Percentiles rank a stretch among this genome's conserved stretches.
phyloP scores from a whole-genome alignment of 2,797 vertebrate genomes.

The Crenuchus spilurus region DNA sequence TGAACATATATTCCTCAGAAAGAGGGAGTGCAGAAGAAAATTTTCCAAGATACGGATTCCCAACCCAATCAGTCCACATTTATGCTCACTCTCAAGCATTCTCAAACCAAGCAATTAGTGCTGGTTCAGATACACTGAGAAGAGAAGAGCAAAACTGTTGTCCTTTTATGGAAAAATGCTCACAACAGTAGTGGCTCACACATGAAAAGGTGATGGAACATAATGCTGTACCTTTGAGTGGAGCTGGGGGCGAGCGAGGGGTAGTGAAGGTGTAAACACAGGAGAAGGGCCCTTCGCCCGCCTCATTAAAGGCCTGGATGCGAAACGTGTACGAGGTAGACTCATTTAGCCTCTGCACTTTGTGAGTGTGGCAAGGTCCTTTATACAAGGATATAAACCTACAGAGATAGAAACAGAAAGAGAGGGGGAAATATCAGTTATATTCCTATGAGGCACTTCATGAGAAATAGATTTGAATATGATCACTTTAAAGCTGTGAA shows the following conservation, averaged over 20 bases:
- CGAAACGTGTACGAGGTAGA: slow-evolving; percentile 95
- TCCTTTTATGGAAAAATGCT: no score
- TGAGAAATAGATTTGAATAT: neutral
- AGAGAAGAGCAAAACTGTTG: no score
- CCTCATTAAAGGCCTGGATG: slow-evolving; percentile 98
- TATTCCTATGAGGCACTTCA: neutral
- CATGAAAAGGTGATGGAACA: neutral
- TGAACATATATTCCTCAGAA: neutral
- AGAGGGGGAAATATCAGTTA: neutral
- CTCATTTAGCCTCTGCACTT: slow-evolving; percentile 98
- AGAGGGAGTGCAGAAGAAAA: no score
- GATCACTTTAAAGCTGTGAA: neutral
- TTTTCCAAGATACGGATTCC: no score
- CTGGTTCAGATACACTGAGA: no score
- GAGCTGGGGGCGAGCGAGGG: slow-evolving; percentile 90
- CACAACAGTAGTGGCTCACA: neutral
- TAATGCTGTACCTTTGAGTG: slow-evolving; percentile 86
- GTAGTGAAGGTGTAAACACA: slow-evolving; percentile 94
- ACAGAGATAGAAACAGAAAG: slow-evolving; percentile 49
- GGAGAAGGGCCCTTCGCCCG: slow-evolving; percentile 95
- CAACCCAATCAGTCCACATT: no score
- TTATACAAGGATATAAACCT: slow-evolving; percentile 94
- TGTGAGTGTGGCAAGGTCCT: slow-evolving; percentile 97
- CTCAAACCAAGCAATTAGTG: no score
- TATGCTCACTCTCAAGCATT: no score